Conservation (phyloP, 2,113 vertebrate genomes). For the Zingel zingel region DNA sequence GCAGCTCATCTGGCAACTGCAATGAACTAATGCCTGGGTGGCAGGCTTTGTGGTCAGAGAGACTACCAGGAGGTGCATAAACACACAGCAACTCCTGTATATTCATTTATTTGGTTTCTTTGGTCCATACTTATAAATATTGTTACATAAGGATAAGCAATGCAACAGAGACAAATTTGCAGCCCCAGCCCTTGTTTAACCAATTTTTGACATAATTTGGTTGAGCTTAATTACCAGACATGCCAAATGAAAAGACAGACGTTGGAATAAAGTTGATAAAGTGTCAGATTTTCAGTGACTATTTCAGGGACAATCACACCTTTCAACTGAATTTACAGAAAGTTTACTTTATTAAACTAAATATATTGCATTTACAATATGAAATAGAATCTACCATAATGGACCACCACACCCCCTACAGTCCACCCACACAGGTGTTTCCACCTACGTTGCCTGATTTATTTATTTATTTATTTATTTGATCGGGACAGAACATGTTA, state of each 20-base stretch:
- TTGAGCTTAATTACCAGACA: not conserved
- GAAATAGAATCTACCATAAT: not conserved
- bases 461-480: no score
- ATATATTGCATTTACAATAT: not conserved
- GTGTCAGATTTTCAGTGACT: not conserved
- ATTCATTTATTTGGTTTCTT: slow-evolving; percentile 26
- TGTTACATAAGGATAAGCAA: slow-evolving; percentile 16
- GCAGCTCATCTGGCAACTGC: slow-evolving; percentile 55
- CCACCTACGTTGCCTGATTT: not conserved
- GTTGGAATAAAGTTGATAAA: not conserved
- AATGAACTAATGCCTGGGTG: slow-evolving; percentile 31
- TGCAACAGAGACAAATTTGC: not conserved
- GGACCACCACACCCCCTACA: not conserved
- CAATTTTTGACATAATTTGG: no score
- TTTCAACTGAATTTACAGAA: not conserved
- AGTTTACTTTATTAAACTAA: not conserved
- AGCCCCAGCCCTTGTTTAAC: not conserved
- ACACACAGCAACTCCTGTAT: slow-evolving; percentile 15
- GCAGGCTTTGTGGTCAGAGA: slow-evolving; percentile 23
- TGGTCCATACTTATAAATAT: not conserved
- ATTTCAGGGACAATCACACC: not conserved
- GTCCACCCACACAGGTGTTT: not conserved
- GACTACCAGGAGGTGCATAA: not conserved
- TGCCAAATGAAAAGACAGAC: not conserved
- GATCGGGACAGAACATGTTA: no score